A percentile compares a stretch with the other conserved stretches of the same genome.
phyloP scores from a whole-genome alignment of 2,113 vertebrate genomes.

The Chamaea fasciata region DNA sequence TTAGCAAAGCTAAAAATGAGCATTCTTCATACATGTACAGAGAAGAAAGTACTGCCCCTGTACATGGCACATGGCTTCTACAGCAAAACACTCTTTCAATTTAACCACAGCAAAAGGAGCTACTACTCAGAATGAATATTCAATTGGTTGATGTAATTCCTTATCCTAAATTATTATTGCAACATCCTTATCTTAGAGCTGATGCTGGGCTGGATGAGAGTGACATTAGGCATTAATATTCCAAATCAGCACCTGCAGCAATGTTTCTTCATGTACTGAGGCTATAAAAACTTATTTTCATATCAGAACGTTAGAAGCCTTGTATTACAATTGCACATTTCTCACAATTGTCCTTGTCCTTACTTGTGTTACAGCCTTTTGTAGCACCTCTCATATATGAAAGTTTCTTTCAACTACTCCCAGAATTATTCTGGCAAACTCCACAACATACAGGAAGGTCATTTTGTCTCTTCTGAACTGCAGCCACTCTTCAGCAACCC shows the following conservation, averaged over 20 bases:
- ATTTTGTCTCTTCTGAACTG: neutral
- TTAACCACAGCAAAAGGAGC: neutral
- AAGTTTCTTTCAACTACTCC: neutral
- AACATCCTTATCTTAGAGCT: neutral
- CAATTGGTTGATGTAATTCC: neutral
- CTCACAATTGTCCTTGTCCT: neutral
- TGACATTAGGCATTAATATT: neutral
- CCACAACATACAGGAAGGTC: neutral
- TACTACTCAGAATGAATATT: neutral
- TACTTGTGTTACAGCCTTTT: neutral
- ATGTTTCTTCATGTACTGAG: neutral
- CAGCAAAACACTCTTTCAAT: neutral
- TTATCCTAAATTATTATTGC: neutral
- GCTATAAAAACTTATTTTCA: neutral
- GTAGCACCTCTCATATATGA: neutral
- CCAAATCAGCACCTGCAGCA: neutral
- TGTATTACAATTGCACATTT: neutral
- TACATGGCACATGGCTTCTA: neutral
- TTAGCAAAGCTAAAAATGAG: neutral
- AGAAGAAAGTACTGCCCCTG: neutral
- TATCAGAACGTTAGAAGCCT: neutral
- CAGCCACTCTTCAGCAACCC: neutral
- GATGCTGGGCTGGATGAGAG: neutral
- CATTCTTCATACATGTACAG: neutral
- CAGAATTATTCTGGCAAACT: neutral